These are phyloP conservation scores for Corvus hawaiiensis DNA, from an alignment of 2,113 vertebrate species.

Conservation along the genomic window DNA sequence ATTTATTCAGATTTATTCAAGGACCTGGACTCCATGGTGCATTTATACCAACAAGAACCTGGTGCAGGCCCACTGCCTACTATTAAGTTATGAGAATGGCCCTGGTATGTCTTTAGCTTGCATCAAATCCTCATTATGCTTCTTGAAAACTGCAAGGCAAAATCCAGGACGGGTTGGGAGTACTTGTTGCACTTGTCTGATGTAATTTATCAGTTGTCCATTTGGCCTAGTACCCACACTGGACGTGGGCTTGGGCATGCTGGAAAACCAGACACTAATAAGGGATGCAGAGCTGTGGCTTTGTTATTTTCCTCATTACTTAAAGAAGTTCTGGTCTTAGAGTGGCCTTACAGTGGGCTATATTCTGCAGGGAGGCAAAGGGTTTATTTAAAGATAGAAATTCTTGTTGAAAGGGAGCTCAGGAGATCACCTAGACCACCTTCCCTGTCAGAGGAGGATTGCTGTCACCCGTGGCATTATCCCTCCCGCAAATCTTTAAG, in stretches of 20 bases:
- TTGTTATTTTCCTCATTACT: background rate
- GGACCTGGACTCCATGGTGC: background rate
- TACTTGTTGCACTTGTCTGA: background rate
- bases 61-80: background rate
- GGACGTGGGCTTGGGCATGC: background rate
- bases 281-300: background rate
- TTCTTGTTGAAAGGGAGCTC: background rate
- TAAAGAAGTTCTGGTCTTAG: background rate
- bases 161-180: background rate
- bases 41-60: background rate
- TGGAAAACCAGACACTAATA: background rate
- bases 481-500: background rate
- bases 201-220: background rate
- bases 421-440: background rate
- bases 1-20: background rate
- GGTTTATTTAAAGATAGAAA: background rate
- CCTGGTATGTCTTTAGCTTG: background rate
- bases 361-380: background rate
- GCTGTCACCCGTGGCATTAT: background rate
- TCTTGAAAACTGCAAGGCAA: background rate
- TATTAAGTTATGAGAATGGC: background rate
- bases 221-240: fast-evolving
- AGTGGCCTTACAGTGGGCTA: background rate
- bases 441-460: background rate
- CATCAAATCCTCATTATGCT: background rate